Conservation (phyloP, 2,888 invertebrate species). For the Polietes domitor region DNA sequence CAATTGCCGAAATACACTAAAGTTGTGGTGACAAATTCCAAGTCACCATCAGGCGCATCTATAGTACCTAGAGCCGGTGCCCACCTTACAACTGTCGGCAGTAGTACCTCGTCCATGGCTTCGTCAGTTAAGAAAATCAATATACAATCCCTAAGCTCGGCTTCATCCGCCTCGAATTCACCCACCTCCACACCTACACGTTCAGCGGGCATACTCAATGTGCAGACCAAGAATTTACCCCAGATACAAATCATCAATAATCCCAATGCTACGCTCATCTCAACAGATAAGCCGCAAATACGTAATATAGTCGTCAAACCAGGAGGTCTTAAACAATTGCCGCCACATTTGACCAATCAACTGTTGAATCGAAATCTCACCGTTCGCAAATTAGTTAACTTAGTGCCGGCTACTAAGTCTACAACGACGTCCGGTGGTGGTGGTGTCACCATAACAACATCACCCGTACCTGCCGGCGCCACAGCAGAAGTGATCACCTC, state of each 20-base stretch:
- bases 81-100: slow-evolving; percentile 46
- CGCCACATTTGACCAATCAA: slow-evolving; percentile 70
- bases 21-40: slow-evolving; percentile 75
- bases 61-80: slow-evolving; percentile 68
- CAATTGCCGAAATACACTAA: slow-evolving; percentile 74
- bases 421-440: slow-evolving; percentile 44
- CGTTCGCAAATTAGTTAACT: slow-evolving; percentile 74
- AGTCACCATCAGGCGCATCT: slow-evolving; percentile 69
- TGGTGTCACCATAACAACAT: slow-evolving; percentile 65
- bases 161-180: slow-evolving; percentile 36
- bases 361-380: slow-evolving; percentile 75
- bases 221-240: slow-evolving; percentile 68
- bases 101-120: slow-evolving; percentile 61
- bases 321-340: slow-evolving; percentile 72
- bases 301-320: slow-evolving; percentile 74
- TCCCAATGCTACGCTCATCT: slow-evolving; percentile 54
- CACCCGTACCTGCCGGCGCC: slow-evolving; percentile 51
- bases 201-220: slow-evolving; percentile 69
- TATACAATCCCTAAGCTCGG: slow-evolving; percentile 69
- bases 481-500: slow-evolving; percentile 27
- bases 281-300: slow-evolving; percentile 69
- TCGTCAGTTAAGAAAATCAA: slow-evolving; percentile 73
- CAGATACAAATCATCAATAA: slow-evolving; percentile 72
- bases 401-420: slow-evolving; percentile 69
- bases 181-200: slow-evolving; percentile 58